phyloP scores from a whole-genome alignment of 2,888 invertebrate species.

The Platycheirus albimanus region DNA sequence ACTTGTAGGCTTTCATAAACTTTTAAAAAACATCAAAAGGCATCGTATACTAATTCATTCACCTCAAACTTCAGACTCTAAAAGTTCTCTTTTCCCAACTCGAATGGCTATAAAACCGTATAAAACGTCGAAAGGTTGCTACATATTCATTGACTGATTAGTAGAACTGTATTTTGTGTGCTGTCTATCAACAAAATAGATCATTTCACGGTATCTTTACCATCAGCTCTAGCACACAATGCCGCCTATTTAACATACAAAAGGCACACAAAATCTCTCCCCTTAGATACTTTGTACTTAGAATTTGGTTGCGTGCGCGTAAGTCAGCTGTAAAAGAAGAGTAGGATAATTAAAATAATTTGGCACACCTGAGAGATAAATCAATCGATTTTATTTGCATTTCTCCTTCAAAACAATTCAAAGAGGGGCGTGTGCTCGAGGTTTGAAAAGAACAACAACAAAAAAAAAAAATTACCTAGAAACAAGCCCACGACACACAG shows the following conservation, averaged over 20 bases:
- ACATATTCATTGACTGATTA: background rate
- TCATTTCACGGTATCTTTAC: background rate
- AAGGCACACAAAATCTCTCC: slow-evolving; percentile 3
- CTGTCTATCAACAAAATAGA: background rate
- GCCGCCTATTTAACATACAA: slow-evolving; percentile 12
- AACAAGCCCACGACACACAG: slow-evolving; percentile 13
- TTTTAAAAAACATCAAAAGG: background rate
- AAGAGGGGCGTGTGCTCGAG: slow-evolving; percentile 59
- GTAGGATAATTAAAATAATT: slow-evolving; percentile 72
- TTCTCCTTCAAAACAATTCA: slow-evolving; percentile 40
- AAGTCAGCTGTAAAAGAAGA: slow-evolving; percentile 55
- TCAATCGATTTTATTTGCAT: slow-evolving; percentile 69
- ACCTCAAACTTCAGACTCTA: background rate
- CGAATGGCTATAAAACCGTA: background rate
- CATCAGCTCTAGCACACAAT: background rate
- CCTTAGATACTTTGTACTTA: slow-evolving; percentile 26
- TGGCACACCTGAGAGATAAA: slow-evolving; percentile 73
- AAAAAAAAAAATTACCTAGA: background rate
- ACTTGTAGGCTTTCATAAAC: background rate
- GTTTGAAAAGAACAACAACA: background rate
- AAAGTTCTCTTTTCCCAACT: background rate
- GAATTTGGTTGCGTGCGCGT: slow-evolving; percentile 10
- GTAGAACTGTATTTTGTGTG: background rate
- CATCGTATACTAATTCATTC: background rate
- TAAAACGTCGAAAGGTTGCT: background rate